A percentile compares a stretch with the other conserved stretches of the same genome.
phyloP scores from a whole-genome alignment of 35 echinoderm and acorn worm species.

The Ophiothrix spiculata region DNA sequence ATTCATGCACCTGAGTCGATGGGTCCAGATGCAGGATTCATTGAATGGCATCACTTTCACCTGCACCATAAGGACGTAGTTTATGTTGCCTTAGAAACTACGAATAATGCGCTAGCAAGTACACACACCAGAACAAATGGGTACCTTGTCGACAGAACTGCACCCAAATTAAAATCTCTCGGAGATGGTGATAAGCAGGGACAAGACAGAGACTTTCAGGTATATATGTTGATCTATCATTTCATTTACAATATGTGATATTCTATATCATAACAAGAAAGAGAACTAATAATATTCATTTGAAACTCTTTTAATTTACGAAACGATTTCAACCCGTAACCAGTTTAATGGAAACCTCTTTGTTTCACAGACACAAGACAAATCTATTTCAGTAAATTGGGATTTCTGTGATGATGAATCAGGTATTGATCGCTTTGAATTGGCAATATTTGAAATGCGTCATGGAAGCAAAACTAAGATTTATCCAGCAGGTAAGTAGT shows the following conservation, averaged over 20 bases:
- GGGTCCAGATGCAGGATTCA: background rate
- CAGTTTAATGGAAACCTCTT: too few species aligned
- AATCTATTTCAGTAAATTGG: slow-evolving; percentile 31
- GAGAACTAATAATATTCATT: too few species aligned
- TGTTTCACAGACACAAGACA: background rate
- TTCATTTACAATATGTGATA: too few species aligned
- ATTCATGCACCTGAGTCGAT: slow-evolving; percentile 46
- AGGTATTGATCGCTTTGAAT: slow-evolving; percentile 19
- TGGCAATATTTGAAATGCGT: slow-evolving; percentile 35
- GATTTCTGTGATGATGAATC: slow-evolving; percentile 49
- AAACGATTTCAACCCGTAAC: too few species aligned
- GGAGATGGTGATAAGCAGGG: slow-evolving; percentile 40
- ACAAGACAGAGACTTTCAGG: slow-evolving; percentile 37
- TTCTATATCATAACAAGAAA: too few species aligned
- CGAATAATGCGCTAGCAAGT: slow-evolving; percentile 27
- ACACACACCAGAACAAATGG: slow-evolving; percentile 22
- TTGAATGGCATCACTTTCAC: slow-evolving; percentile 70
- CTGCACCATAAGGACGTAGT: slow-evolving; percentile 50
- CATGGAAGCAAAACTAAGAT: slow-evolving; percentile 32
- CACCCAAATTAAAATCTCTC: slow-evolving; percentile 23
- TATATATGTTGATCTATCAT: too few species aligned
- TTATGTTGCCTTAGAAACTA: slow-evolving; percentile 22
- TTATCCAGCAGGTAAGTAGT: slow-evolving; percentile 31
- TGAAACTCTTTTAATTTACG: too few species aligned
- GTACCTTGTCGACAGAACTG: slow-evolving; percentile 28